Evolutionary conservation across 2,113 vertebrate species (phyloP), one percentile per base, ranked within the genome.

Genomic region (Oreotrochilus melanogaster): DNA sequence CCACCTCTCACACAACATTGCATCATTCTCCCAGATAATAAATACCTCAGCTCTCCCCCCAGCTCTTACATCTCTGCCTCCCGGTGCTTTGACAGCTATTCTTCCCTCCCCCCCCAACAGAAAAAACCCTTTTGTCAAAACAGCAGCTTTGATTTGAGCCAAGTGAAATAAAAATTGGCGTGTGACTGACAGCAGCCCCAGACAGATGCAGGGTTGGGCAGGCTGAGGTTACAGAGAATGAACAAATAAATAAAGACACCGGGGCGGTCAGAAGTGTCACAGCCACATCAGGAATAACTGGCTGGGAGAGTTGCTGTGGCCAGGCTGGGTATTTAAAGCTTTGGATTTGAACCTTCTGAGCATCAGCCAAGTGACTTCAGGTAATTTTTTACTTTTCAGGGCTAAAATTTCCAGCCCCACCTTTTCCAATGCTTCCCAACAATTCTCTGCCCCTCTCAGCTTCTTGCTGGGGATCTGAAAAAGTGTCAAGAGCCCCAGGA

Each of bases 201-300:
- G 69, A 78, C 43, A 87, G 71, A 61, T 9, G 28, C 70, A 12
- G 6, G 21, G 47, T 6, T 51, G 28, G 64, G 6, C 45, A 43
- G 88, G 75, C 42, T 5, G 88, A 73, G 78, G 78, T 88, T 82
- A 50, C 56, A 5, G 35, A 31, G 64, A 42, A 62, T 2, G n/a
- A 80, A 37, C 72, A 33, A 39, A 65, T 7, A 57, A 53, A 30
- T 14, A 75, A 71, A 86, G 71, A 72, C 54, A 76, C 28, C 19
- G 7, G 43, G 0, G 24, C 5, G 3, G 64, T 28, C 74, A 47
- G 23, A 39, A 1, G 7, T 13, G 64, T 18, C 23, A 8, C 57
- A 35, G 71, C 10, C 84, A 64, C 0, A 0, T 31, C 1, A 0
- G 50, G 67, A 74, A 18, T 51, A 60, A 11, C 11, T 4, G 8